phyloP scores from a whole-genome alignment of 2,113 vertebrate genomes.

The Alces alces region DNA sequence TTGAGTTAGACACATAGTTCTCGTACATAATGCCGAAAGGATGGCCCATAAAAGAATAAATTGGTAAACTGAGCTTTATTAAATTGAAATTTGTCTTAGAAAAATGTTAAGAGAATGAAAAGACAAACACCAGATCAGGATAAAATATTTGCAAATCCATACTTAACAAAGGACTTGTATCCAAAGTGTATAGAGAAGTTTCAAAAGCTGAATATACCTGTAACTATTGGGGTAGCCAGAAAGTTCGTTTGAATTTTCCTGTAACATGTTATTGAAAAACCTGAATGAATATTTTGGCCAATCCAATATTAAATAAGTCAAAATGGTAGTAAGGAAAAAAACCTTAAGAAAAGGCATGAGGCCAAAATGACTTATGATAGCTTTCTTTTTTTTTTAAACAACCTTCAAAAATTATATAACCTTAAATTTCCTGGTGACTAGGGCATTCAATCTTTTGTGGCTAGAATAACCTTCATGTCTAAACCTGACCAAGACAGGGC shows the following conservation, averaged over 20 bases:
- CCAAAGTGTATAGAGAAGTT: neutral
- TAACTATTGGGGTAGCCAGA: neutral
- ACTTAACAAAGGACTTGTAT: neutral
- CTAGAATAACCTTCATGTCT: neutral
- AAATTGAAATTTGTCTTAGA: conserved; percentile 12
- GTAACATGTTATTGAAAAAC: neutral
- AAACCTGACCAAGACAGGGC: neutral
- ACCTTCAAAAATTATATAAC: conserved; percentile 15
- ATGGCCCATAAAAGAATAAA: neutral
- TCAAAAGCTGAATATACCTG: conserved; percentile 8
- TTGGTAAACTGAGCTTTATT: neutral
- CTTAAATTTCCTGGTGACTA: neutral
- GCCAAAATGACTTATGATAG: neutral
- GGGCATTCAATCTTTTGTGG: neutral
- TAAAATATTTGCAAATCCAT: conserved; percentile 8
- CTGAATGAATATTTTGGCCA: neutral
- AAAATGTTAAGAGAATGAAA: neutral
- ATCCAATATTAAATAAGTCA: neutral
- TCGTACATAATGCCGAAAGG: neutral
- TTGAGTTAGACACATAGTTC: neutral
- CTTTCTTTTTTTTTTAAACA: neutral
- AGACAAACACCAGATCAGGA: neutral
- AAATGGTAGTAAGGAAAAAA: neutral
- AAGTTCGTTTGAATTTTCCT: neutral
- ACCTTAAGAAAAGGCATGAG: neutral